Conservation (phyloP, 2,888 invertebrate species). For the Mylabris sibirica region DNA sequence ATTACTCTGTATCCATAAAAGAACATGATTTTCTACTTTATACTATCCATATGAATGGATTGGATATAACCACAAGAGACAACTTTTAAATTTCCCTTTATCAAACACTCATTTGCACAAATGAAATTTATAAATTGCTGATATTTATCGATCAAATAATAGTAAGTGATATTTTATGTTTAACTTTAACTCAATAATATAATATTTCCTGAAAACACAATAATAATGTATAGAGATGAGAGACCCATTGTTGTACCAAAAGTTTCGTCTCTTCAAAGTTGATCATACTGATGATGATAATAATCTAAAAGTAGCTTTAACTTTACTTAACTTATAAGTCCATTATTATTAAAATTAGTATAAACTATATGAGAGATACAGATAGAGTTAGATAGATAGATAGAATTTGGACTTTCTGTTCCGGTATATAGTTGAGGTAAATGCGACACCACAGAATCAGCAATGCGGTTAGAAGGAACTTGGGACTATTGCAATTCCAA, state of each 20-base stretch:
- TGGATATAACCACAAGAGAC: constrained; percentile 10
- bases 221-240: not conserved
- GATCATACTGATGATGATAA: not conserved
- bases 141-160: not conserved
- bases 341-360: constrained; percentile 39
- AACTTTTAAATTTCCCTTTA: constrained; percentile 8
- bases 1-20: constrained; percentile 35
- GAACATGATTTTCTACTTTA: constrained; percentile 42
- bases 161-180: not conserved
- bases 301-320: not conserved
- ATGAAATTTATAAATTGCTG: not conserved
- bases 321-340: constrained; percentile 15
- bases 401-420: constrained; percentile 14
- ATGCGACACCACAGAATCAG: constrained; percentile 41
- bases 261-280: too few relatives aligned
- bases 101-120: not conserved
- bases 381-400: constrained; percentile 20
- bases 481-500: constrained; percentile 32
- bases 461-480: constrained; percentile 37
- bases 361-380: constrained; percentile 2
- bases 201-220: not conserved
- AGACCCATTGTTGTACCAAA: not conserved
- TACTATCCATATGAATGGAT: not conserved
- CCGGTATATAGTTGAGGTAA: constrained; percentile 31
- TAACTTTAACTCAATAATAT: not conserved